Evolutionary conservation across 1,140 invertebrate species (phyloP).

Genomic region (Anoplophora glabripennis): DNA sequence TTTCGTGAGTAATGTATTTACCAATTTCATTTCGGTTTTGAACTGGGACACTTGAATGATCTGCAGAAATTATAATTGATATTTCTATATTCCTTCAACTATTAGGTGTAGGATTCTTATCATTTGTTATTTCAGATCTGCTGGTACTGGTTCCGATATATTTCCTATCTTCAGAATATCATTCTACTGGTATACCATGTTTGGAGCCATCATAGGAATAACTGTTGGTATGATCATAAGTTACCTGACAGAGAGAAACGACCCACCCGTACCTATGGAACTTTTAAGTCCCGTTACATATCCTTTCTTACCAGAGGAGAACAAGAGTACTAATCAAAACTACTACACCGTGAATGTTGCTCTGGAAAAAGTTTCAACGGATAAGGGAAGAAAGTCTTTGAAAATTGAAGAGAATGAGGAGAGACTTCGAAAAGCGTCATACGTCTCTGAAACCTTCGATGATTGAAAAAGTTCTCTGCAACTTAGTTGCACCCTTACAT

Average conservation of each 20-base stretch:
- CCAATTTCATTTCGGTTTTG: too few relatives aligned
- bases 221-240: conserved; percentile 39
- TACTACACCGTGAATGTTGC: not conserved
- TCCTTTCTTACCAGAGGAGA: not conserved
- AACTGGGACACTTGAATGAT: too few relatives aligned
- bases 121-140: not conserved
- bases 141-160: not conserved
- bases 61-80: too few relatives aligned
- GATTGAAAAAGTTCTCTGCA: conserved; percentile 28
- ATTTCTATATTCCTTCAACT: too few relatives aligned
- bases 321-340: not conserved
- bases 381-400: not conserved
- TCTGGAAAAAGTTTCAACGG: not conserved
- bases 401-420: conserved; percentile 19
- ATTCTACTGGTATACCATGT: conserved; percentile 42
- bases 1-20: not conserved
- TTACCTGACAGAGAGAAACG: conserved; percentile 30
- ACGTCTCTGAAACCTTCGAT: conserved; percentile 45
- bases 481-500: too few relatives aligned
- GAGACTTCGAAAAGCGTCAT: conserved; percentile 34
- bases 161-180: conserved; percentile 33
- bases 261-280: conserved; percentile 32
- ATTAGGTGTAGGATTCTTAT: not conserved
- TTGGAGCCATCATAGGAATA: conserved; percentile 35
- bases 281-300: conserved; percentile 36